These are phyloP conservation scores for Stegodyphus dumicola DNA, from an alignment of 1,140 invertebrate species.

Conservation along the genomic window DNA sequence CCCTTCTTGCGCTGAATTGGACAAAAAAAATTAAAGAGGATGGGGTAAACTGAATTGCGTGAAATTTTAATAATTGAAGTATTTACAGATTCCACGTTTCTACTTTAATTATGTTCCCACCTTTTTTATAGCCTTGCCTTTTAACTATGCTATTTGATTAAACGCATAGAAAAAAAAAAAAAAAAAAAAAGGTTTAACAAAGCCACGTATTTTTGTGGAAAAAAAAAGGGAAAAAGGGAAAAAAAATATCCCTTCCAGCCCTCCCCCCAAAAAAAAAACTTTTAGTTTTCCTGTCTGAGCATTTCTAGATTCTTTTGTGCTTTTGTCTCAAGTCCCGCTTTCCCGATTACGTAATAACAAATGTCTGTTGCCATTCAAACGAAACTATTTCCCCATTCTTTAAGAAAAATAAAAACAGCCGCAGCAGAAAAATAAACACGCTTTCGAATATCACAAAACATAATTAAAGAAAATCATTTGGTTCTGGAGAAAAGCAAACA, in stretches of 20 bases:
- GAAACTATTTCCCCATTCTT: neutral
- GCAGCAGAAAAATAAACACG: neutral
- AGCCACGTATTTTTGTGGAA: too few relatives aligned
- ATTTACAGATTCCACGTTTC: conserved; percentile 3
- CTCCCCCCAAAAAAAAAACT: too few relatives aligned
- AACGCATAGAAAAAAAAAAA: neutral
- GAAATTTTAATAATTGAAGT: neutral
- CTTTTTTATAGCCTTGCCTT: neutral
- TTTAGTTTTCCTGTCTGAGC: too few relatives aligned
- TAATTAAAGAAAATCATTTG: conserved; percentile 32
- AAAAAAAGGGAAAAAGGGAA: too few relatives aligned
- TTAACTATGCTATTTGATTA: conserved; percentile 6
- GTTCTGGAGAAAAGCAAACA: conserved; percentile 9
- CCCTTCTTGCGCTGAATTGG: too few relatives aligned
- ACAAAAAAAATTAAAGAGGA: too few relatives aligned
- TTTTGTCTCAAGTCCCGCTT: neutral
- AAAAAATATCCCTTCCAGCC: too few relatives aligned
- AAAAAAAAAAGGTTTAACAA: neutral
- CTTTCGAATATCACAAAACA: conserved; percentile 17
- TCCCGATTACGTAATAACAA: conserved; percentile 15
- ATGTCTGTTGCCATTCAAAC: neutral
- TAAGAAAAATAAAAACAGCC: neutral
- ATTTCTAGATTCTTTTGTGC: too few relatives aligned
- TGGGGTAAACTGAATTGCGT: too few relatives aligned
- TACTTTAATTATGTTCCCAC: conserved; percentile 14